phyloP scores from a whole-genome alignment of 2,888 invertebrate genomes.

The Hydrotaea cyrtoneurina region DNA sequence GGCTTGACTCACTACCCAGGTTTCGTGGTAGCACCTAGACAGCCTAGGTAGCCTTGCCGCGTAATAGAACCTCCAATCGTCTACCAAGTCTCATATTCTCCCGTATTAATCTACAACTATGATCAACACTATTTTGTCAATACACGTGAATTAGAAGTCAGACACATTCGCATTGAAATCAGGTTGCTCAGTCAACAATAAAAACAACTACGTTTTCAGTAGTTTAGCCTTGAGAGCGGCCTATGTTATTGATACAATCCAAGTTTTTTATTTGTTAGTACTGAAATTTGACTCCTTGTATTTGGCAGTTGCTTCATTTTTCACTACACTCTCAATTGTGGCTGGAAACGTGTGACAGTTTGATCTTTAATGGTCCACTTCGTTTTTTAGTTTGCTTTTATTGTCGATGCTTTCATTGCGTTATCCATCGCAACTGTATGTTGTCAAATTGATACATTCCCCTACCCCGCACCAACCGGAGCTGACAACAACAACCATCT shows the following conservation, averaged over 20 bases:
- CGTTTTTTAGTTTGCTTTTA: neutral
- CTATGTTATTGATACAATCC: neutral
- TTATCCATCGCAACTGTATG: neutral
- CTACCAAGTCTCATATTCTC: too few species aligned
- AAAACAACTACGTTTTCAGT: too few species aligned
- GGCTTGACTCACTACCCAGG: too few species aligned
- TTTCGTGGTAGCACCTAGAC: too few species aligned
- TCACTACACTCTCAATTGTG: neutral
- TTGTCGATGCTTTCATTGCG: neutral
- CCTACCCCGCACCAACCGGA: neutral
- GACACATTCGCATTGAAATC: too few species aligned
- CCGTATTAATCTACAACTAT: too few species aligned
- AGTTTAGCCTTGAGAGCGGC: neutral
- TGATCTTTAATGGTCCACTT: neutral
- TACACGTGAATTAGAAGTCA: too few species aligned
- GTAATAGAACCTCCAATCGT: too few species aligned
- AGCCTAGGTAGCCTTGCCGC: too few species aligned
- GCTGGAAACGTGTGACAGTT: constrained; percentile 10
- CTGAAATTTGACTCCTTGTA: neutral
- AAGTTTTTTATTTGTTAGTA: neutral
- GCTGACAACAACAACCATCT: neutral
- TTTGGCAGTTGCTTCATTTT: neutral
- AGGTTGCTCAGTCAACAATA: too few species aligned
- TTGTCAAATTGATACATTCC: neutral
- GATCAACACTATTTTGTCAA: too few species aligned